These are phyloP conservation scores for Macrobrachium rosenbergii DNA, from an alignment of 1,140 invertebrate species.

Conservation along the genomic window DNA sequence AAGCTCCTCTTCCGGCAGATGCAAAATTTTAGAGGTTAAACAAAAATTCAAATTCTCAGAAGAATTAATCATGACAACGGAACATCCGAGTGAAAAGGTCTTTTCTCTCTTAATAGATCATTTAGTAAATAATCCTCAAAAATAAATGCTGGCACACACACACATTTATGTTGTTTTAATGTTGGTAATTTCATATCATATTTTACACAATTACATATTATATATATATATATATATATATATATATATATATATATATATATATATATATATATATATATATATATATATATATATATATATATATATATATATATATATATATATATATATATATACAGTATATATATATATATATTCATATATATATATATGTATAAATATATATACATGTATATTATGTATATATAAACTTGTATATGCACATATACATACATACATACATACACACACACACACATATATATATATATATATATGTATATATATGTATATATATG, in stretches of 20 bases:
- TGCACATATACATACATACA: neutral
- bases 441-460: neutral
- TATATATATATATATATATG: constrained; percentile 4
- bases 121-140: no score
- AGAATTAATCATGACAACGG: no score
- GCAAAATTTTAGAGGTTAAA: no score
- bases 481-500: constrained; percentile 3
- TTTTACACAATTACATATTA: neutral
- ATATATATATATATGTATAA: neutral
- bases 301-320: constrained; percentile 14
- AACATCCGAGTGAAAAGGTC: no score
- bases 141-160: no score
- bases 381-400: neutral
- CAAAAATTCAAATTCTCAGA: no score
- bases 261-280: constrained; percentile 10
- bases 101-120: no score
- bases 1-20: no score
- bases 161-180: no score
- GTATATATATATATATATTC: neutral
- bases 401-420: neutral
- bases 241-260: constrained; percentile 1
- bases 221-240: neutral
- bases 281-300: constrained; percentile 5
- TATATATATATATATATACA: neutral
- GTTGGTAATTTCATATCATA: no score